Conservation (phyloP, 2,113 vertebrate genomes). For the Arothron firmamentum region DNA sequence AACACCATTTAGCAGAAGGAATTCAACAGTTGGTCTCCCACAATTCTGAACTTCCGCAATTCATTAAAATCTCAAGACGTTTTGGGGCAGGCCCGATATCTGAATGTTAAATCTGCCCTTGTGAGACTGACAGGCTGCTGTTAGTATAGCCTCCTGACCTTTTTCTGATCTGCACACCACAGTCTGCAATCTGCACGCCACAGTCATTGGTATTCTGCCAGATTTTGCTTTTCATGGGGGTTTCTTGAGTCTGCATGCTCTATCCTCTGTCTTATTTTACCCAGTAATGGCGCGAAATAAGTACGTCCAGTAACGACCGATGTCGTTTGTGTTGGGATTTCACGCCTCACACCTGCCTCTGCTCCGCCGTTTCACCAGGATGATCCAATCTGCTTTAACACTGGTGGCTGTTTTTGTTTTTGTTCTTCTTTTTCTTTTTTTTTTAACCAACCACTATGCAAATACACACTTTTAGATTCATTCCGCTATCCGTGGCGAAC, state of each 20-base stretch:
- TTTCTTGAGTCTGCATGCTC: not conserved
- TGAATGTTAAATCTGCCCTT: slow-evolving; percentile 5
- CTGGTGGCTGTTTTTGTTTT: not conserved
- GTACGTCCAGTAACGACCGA: not conserved
- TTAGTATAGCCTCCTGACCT: not conserved
- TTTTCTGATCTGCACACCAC: slow-evolving; percentile 2
- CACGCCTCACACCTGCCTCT: slow-evolving; percentile 32
- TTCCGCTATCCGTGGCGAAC: not conserved
- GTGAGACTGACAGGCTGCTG: slow-evolving; percentile 6
- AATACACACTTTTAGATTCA: slow-evolving; percentile 12
- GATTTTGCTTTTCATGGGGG: not conserved
- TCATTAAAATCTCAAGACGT: not conserved
- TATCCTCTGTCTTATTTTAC: not conserved
- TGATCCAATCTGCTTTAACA: slow-evolving; percentile 12
- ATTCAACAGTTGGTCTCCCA: slow-evolving; percentile 13
- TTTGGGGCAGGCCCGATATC: not conserved
- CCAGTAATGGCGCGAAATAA: not conserved
- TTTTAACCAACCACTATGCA: not conserved
- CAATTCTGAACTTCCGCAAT: not conserved
- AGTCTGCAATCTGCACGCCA: not conserved
- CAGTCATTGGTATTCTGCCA: not conserved
- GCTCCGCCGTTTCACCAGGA: not conserved
- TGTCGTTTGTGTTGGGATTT: slow-evolving; percentile 28
- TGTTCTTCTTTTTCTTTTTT: not conserved
- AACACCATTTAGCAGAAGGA: slow-evolving; percentile 8